These are phyloP conservation scores for Luehdorfia chinensis DNA, from an alignment of 1,140 invertebrate genomes.

Conservation along the genomic window DNA sequence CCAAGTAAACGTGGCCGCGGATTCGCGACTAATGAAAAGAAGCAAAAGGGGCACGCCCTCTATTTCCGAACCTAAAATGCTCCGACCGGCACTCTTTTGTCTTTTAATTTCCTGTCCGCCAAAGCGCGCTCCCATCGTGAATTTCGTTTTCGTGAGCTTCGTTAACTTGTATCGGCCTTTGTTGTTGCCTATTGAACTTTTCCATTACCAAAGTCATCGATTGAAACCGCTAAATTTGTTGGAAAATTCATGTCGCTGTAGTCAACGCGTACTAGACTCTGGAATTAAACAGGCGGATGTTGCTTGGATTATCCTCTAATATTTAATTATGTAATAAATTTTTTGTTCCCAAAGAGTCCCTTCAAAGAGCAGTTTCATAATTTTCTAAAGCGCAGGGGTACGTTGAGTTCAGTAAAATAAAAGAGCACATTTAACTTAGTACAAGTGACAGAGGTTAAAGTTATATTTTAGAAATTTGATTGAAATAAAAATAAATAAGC, in stretches of 20 bases:
- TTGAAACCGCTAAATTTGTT: conserved; percentile 67
- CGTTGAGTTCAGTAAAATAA: too few relatives aligned
- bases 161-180: conserved; percentile 71
- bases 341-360: too few relatives aligned
- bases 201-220: conserved; percentile 66
- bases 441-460: too few relatives aligned
- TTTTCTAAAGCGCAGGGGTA: too few relatives aligned
- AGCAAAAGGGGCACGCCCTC: conserved; percentile 51
- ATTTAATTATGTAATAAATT: conserved; percentile 48
- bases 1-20: conserved; percentile 3
- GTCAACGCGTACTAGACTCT: conserved; percentile 24
- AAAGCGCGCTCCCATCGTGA: conserved; percentile 59
- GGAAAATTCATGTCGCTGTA: conserved; percentile 55
- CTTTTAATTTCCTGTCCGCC: conserved; percentile 73
- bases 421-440: too few relatives aligned
- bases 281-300: conserved; percentile 40
- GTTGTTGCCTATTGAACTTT: conserved; percentile 74
- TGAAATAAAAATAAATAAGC: too few relatives aligned
- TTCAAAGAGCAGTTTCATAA: too few relatives aligned
- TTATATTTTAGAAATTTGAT: too few relatives aligned
- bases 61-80: conserved; percentile 69
- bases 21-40: conserved; percentile 26
- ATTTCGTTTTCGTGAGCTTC: conserved; percentile 70
- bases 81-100: conserved; percentile 69
- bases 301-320: conserved; percentile 48